Base-by-base conservation (phyloP, 1,140 invertebrate genomes). In the Diorhabda elongata region DNA sequence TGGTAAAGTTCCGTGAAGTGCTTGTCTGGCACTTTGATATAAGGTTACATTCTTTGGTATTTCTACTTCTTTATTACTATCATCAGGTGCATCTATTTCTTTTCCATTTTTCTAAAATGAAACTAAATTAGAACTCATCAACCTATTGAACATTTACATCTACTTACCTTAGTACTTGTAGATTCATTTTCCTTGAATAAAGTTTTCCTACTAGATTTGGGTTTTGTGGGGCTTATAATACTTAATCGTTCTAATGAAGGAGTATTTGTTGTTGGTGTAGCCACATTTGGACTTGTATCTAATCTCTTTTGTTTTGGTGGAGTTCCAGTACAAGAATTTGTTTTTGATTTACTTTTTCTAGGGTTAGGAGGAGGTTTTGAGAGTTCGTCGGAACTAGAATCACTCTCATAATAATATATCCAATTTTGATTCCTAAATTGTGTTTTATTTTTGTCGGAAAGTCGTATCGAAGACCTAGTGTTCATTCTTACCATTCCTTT, bases 1-100 rank as follows among this genome's bases (percentile, higher is more conserved):
- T 5, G 92, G 89, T 58, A 85, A 81, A 3, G 87, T 85, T 71
- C 90, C 91, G 77, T 94, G 91, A 1, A 95, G 81, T 0, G 88
- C 89, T 78, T 88, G 82, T 52, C 86, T 81, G 2, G 87, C 87
- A 74, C 81, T 84, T 64, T 84, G 83, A 74, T 87, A 88, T 60
- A 80, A 71, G 69, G 76, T 71, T 65, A 58, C 58, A 11, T 43
- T 64, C 42, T 6, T 56, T 42, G 44, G 6, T 26, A 44, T 62
- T 52, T 61, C 59, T 42, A 2, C 7, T 62, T 43, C 60, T 9
- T 26, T 42, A 5, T 60, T 45, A n/a, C 52, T 52, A 64, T 2
- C 8, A 26, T 42, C 11, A 45, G 26, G 26, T 26, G 26, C 26
- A 26, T 26, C 26, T 26, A 26, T 26, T 8, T 52, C 6, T 2